Base-by-base conservation (phyloP, 1,140 invertebrate species). In the Frieseomelitta varia region DNA sequence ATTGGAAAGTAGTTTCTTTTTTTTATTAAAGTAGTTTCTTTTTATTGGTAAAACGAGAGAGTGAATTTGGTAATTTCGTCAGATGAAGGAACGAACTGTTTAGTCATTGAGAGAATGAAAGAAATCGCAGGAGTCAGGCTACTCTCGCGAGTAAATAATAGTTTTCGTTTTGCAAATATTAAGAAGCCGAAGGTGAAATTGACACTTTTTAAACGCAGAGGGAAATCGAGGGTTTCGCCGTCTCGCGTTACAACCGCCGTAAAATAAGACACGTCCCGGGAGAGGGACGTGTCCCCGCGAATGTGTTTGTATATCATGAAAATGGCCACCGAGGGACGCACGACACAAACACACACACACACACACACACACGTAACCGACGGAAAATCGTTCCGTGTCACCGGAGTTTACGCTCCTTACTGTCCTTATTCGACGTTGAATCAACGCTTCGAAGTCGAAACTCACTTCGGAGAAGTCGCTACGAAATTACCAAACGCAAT, bases 291-390 rank as follows among this genome's bases (percentile, higher is more conserved):
- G 87, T 47, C 39, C 39, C 6, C 86, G 88, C 75, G 88, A 86
- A 90, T 87, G 80, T 91, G 76, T 90, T 90, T 91, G 85, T 89
- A 84, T 90, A 91, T 89, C 87, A 74, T 83, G 78, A 84, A 39
- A 8, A n/a, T 58, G 77, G 39, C 68, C 83, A 71, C 73, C 58
- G 63, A 82, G 80, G 75, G 79, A n/a, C 81, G 67, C 67, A 17
- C 39, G 39, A 8, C 39, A 8, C 30, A 30, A 1, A 47, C 39
- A 47, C 39, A 8, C 30, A 30, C 30, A 47, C 39, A 47, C 39
- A 39, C 39, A 47, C 39, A 8, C 30, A 27, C 58, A 55, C 63
- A 19, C 11, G 19, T 53, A 81, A 47, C 19, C 55, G 10, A 56
- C 58, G 68, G 79, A 79, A 83, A 67, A 75, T 61, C 55, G n/a